A percentile compares a stretch with the other conserved stretches of the same genome.
Evolutionary conservation across 2,888 invertebrate genomes (phyloP).

Genomic region (Ctena decussata): DNA sequence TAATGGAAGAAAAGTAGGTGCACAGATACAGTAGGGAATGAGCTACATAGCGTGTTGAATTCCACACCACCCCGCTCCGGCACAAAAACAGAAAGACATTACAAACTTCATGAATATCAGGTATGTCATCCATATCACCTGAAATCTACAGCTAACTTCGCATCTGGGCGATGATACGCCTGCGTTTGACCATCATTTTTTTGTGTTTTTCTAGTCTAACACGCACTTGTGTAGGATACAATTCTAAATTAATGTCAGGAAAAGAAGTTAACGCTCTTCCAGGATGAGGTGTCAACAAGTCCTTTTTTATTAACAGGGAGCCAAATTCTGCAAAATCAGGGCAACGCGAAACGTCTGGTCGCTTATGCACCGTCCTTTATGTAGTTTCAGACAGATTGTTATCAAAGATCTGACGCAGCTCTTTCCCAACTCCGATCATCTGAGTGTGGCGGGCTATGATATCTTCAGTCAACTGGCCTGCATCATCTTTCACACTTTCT

Average conservation of each 20-base stretch:
- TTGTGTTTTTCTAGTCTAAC: too few species aligned
- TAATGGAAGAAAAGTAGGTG: too few species aligned
- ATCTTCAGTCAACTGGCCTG: constrained; percentile 34
- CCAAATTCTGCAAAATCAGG: constrained; percentile 10
- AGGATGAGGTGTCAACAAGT: constrained; percentile 4
- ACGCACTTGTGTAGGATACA: not conserved
- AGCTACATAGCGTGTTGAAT: too few species aligned
- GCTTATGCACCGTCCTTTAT: not conserved
- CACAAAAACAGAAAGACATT: too few species aligned
- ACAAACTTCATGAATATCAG: too few species aligned
- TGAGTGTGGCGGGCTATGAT: constrained; percentile 49
- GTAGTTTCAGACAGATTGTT: not conserved
- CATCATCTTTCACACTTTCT: constrained; percentile 41
- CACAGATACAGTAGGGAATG: too few species aligned
- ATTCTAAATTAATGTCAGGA: not conserved
- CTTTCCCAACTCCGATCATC: constrained; percentile 42
- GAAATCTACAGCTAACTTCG: too few species aligned
- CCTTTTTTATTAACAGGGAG: not conserved
- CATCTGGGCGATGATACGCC: too few species aligned
- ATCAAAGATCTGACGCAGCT: constrained; percentile 12
- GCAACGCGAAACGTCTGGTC: not conserved
- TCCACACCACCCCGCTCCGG: too few species aligned
- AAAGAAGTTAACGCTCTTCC: constrained; percentile 9
- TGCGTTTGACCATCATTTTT: too few species aligned
- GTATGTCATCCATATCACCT: too few species aligned